Conservation (phyloP, 2,113 vertebrate species). For the Chinchilla lanigera region DNA sequence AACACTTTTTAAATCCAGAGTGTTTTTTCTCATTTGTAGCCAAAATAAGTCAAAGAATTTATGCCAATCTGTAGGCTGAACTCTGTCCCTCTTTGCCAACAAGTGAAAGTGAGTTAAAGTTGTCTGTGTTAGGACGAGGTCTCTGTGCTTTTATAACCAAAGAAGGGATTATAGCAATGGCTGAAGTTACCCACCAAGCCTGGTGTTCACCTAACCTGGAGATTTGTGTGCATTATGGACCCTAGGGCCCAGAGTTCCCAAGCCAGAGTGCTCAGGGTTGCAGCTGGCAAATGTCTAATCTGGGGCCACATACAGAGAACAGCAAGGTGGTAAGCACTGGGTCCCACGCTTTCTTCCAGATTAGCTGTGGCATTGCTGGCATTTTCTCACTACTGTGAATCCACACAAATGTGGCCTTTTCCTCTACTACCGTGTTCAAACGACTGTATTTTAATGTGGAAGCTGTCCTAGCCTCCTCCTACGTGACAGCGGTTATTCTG, state of each 20-base stretch:
- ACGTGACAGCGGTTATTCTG: neutral
- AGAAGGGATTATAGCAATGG: neutral
- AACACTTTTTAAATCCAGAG: neutral
- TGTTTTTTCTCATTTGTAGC: neutral
- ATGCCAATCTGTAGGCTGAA: neutral
- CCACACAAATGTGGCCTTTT: neutral
- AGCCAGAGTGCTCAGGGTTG: neutral
- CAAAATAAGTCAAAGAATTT: neutral
- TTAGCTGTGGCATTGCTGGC: neutral
- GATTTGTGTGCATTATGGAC: neutral
- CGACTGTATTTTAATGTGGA: neutral
- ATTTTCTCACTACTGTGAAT: neutral
- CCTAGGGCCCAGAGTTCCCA: neutral
- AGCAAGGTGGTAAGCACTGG: neutral
- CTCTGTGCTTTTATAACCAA: neutral
- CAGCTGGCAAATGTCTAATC: neutral
- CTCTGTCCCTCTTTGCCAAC: neutral
- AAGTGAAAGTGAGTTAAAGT: neutral
- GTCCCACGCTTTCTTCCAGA: neutral
- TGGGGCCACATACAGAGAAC: neutral
- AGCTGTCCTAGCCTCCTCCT: neutral
- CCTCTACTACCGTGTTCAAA: neutral
- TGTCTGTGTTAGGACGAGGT: neutral
- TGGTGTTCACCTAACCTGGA: neutral
- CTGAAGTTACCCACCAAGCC: neutral